These are phyloP conservation scores for Pseudanteris insignis DNA, from an alignment of 2,888 invertebrate species.

Conservation along the genomic window DNA sequence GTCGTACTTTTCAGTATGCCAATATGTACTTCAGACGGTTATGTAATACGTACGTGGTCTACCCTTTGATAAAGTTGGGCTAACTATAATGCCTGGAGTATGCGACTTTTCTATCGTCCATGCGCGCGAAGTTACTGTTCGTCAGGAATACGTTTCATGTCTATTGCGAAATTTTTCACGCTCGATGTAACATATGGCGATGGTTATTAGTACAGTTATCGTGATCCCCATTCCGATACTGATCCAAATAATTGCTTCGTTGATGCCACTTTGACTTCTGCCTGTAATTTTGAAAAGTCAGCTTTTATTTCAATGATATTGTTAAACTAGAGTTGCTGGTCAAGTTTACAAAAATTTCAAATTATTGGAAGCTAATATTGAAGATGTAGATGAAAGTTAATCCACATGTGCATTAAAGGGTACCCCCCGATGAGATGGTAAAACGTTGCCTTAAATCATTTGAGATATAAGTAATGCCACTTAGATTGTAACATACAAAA, in stretches of 20 bases:
- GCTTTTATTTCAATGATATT: not conserved
- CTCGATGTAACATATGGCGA: slow-evolving; percentile 83
- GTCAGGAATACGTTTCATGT: slow-evolving; percentile 69
- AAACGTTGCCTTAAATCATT: too few species aligned
- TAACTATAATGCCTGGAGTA: slow-evolving; percentile 56
- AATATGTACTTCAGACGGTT: slow-evolving; percentile 49
- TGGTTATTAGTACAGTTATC: slow-evolving; percentile 81
- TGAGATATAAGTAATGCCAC: too few species aligned
- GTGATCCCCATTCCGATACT: slow-evolving; percentile 88
- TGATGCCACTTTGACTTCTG: slow-evolving; percentile 83
- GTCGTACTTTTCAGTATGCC: not conserved
- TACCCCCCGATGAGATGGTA: too few species aligned
- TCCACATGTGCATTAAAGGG: too few species aligned
- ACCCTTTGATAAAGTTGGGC: slow-evolving; percentile 57
- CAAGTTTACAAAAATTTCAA: not conserved
- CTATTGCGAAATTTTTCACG: slow-evolving; percentile 83
- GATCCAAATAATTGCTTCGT: slow-evolving; percentile 89
- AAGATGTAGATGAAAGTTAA: too few species aligned
- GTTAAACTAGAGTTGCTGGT: not conserved
- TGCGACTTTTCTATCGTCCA: slow-evolving; percentile 57
- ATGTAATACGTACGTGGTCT: slow-evolving; percentile 59
- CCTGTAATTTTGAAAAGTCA: slow-evolving; percentile 68
- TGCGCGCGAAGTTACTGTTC: slow-evolving; percentile 54
- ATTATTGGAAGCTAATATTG: too few species aligned
- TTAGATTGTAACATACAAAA: too few species aligned